Percentiles rank a stretch among this genome's conserved stretches.
Conservation (phyloP, 1,140 invertebrate species). For the Nylanderia fulva region DNA sequence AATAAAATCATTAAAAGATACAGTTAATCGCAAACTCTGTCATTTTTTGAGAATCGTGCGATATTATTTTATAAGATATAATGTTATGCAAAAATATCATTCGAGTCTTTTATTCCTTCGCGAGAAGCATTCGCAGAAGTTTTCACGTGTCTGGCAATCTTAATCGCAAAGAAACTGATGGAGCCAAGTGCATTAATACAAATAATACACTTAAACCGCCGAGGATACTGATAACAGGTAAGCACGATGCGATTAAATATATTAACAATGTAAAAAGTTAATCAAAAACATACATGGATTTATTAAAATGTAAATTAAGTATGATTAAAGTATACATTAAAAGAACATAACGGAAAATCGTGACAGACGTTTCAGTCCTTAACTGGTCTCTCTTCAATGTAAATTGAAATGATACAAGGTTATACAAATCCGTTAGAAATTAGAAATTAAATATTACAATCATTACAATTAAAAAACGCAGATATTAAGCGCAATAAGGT, state of each 20-base stretch:
- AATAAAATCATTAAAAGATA: background rate
- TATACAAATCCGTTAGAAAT: no score
- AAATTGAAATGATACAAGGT: no score
- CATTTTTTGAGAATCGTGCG: background rate
- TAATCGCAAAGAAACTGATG: background rate
- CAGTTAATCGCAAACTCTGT: background rate
- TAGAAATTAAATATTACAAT: no score
- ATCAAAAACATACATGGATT: no score
- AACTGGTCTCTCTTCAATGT: no score
- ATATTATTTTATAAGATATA: background rate
- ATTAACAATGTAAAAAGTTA: no score
- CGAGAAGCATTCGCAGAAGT: slow-evolving; percentile 19
- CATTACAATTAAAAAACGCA: no score
- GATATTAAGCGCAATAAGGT: no score
- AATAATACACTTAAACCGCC: slow-evolving; percentile 71
- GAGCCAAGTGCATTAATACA: background rate
- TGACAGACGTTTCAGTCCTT: no score
- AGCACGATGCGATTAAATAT: slow-evolving; percentile 9
- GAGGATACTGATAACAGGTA: slow-evolving; percentile 84
- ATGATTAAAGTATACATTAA: no score
- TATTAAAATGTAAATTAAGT: no score
- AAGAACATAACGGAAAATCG: no score
- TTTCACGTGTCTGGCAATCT: slow-evolving; percentile 8
- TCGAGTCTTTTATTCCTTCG: background rate
- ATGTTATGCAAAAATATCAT: slow-evolving; percentile 64